Conservation (phyloP, 2,888 invertebrate genomes). For the Oscheius sp. region DNA sequence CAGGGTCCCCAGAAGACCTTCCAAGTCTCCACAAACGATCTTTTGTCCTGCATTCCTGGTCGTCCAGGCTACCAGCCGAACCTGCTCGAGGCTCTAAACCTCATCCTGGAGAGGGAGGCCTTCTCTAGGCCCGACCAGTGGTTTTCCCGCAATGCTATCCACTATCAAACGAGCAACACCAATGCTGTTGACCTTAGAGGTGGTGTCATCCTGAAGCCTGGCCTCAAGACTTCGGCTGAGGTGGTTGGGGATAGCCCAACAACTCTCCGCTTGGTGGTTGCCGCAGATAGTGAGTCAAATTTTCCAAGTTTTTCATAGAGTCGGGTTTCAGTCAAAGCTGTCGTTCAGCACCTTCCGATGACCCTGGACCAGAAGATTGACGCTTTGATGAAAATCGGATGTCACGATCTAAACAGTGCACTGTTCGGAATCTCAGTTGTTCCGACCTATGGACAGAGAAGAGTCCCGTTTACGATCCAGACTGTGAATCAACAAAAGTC, state of each 20-base stretch:
- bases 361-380: constrained; percentile 7
- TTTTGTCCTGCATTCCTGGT: background rate
- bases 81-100: constrained; percentile 18
- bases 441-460: constrained; percentile 17
- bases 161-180: background rate
- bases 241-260: background rate
- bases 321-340: constrained; percentile 9
- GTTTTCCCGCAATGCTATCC: constrained; percentile 12
- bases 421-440: background rate
- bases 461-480: background rate
- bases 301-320: background rate
- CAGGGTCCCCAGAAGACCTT: constrained; percentile 9
- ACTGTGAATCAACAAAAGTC: background rate
- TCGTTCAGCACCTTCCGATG: background rate
- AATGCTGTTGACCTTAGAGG: background rate
- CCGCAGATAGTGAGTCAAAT: constrained; percentile 19
- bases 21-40: constrained; percentile 28
- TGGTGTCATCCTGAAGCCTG: constrained; percentile 18
- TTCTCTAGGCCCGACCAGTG: constrained; percentile 13
- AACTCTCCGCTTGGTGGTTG: background rate
- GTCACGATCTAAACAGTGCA: background rate
- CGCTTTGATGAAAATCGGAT: background rate
- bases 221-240: constrained; percentile 8
- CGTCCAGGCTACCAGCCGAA: constrained; percentile 24
- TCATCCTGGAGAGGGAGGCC: constrained; percentile 16